phyloP scores from a whole-genome alignment of 2,888 invertebrate genomes.

The Frankliniella fusca region DNA sequence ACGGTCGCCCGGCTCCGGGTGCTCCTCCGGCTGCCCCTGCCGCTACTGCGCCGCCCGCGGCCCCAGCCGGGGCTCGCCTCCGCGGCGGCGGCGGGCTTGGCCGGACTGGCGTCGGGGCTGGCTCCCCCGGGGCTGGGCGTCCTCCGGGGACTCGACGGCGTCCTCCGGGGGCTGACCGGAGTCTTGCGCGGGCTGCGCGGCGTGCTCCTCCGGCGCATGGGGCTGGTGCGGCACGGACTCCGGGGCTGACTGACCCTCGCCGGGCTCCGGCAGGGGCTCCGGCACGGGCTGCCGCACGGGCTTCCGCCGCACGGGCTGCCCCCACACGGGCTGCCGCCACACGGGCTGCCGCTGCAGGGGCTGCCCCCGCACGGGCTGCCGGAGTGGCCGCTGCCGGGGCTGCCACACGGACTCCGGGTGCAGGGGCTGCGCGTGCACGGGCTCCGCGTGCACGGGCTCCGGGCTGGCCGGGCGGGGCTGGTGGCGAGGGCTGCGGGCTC shows the following conservation, averaged over 20 bases:
- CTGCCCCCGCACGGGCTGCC: neutral
- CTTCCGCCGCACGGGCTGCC: neutral
- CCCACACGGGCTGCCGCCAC: neutral
- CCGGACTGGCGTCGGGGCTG: neutral
- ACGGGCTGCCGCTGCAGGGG: neutral
- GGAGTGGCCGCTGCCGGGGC: neutral
- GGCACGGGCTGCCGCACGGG: neutral
- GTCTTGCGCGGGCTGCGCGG: neutral
- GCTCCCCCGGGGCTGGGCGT: neutral
- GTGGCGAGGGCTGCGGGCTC: neutral
- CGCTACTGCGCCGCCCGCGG: neutral
- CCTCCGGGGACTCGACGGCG: neutral
- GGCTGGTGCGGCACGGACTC: neutral
- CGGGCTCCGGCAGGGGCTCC: neutral
- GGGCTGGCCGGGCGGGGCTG: neutral
- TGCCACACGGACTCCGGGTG: neutral
- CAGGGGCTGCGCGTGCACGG: neutral
- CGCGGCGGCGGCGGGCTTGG: neutral
- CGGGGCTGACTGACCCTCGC: neutral
- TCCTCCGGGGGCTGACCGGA: neutral
- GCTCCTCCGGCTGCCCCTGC: conserved; percentile 11
- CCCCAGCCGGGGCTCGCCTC: neutral
- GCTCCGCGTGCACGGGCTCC: neutral
- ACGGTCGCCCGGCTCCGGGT: conserved; percentile 32
- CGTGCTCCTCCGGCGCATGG: neutral